These are phyloP conservation scores for Falco naumanni DNA, from an alignment of 2,797 vertebrate species.

Conservation along the genomic window DNA sequence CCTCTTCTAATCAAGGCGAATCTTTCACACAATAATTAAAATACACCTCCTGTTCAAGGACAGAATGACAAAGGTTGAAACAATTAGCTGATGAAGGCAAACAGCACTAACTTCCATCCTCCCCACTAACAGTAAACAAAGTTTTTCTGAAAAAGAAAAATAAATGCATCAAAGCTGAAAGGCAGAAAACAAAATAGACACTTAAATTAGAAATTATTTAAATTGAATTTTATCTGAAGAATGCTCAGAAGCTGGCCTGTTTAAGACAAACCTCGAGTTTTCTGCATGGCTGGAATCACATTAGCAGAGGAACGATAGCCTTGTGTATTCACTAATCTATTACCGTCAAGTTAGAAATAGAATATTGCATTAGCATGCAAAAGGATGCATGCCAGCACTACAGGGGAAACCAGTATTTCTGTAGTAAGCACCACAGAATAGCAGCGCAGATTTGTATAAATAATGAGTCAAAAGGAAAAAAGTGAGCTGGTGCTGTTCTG, in stretches of 20 bases:
- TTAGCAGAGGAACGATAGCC: constrained; percentile 49
- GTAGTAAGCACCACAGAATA: not conserved
- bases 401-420: not conserved
- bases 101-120: not conserved
- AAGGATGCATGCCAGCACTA: constrained; percentile 9
- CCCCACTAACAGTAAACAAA: constrained; percentile 11
- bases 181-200: constrained; percentile 55
- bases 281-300: constrained; percentile 59
- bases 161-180: constrained; percentile 57
- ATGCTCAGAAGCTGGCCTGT: constrained; percentile 48
- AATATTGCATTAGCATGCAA: constrained; percentile 71
- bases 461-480: constrained; percentile 44
- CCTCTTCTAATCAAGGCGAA: constrained; percentile 66
- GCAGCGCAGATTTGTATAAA: not conserved
- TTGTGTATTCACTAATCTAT: constrained; percentile 57
- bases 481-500: not conserved
- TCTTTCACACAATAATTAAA: constrained; percentile 62
- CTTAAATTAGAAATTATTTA: constrained; percentile 66
- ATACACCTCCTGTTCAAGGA: constrained; percentile 61
- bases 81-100: constrained; percentile 54
- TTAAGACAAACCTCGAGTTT: constrained; percentile 57
- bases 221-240: constrained; percentile 70
- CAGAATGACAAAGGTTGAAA: constrained; percentile 59
- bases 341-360: constrained; percentile 62
- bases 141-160: not conserved